Evolutionary conservation across 1,140 invertebrate species (phyloP).

Genomic region (Achroia grisella): DNA sequence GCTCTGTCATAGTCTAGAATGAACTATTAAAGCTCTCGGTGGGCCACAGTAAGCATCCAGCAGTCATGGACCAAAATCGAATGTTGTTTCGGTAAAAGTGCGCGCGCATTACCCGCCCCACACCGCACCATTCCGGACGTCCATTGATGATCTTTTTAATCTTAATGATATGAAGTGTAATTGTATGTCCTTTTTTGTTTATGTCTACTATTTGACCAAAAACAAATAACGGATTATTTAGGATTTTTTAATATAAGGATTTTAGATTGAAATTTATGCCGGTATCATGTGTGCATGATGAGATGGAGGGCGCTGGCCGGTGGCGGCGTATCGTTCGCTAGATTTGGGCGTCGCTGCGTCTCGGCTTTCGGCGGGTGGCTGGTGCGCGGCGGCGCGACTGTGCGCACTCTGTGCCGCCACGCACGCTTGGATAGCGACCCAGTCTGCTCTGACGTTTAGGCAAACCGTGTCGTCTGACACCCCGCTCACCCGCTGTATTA

Average conservation of each 20-base stretch:
- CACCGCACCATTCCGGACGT: constrained; percentile 51
- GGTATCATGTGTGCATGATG: constrained; percentile 6
- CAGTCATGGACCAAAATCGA: constrained; percentile 75
- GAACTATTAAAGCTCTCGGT: constrained; percentile 66
- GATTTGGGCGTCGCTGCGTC: constrained; percentile 69
- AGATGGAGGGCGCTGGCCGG: constrained; percentile 48
- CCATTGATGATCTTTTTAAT: constrained; percentile 70
- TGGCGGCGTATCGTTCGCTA: constrained; percentile 44
- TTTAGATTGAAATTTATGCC: not conserved
- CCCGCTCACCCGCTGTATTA: constrained; percentile 26
- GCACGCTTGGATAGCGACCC: constrained; percentile 62
- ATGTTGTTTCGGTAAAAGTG: constrained; percentile 63
- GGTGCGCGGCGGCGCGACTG: constrained; percentile 43
- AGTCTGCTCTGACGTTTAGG: constrained; percentile 65
- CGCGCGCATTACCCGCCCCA: constrained; percentile 53
- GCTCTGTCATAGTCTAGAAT: constrained; percentile 49
- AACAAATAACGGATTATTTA: no score
- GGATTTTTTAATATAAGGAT: no score
- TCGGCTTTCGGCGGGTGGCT: constrained; percentile 56
- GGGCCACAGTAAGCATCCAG: constrained; percentile 67
- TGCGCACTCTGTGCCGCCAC: constrained; percentile 57
- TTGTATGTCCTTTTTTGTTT: constrained; percentile 5
- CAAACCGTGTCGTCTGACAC: constrained; percentile 50
- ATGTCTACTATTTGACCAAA: no score
- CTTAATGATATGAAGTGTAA: constrained; percentile 30